These are phyloP conservation scores for Bimastos eiseni DNA, from an alignment of 2,888 invertebrate genomes.

Conservation along the genomic window DNA sequence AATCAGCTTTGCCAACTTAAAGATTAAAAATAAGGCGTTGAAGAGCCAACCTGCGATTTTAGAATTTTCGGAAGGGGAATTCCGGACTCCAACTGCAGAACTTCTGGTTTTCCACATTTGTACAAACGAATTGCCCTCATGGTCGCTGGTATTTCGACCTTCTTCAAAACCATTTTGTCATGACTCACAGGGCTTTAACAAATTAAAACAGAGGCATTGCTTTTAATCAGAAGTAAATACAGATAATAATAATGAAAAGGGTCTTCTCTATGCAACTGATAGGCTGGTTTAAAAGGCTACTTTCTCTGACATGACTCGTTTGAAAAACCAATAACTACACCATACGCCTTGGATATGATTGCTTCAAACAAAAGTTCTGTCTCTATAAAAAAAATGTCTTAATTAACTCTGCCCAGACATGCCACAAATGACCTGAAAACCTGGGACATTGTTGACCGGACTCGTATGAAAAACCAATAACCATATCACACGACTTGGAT, in stretches of 20 bases:
- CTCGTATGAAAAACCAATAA: not conserved
- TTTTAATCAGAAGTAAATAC: not conserved
- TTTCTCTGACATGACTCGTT: not conserved
- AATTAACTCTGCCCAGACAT: not conserved
- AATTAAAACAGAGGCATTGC: not conserved
- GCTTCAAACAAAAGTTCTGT: not conserved
- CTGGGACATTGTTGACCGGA: not conserved
- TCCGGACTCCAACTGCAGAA: constrained; percentile 20
- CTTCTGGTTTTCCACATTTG: constrained; percentile 26
- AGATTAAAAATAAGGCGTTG: not conserved
- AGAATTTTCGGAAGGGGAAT: not conserved
- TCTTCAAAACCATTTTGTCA: constrained; percentile 9
- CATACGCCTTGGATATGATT: not conserved
- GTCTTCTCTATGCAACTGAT: no score
- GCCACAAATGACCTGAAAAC: not conserved
- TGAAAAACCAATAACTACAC: not conserved
- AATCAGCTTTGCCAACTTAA: not conserved
- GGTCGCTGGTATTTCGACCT: not conserved
- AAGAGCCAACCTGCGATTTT: constrained; percentile 16
- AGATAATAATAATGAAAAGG: not conserved
- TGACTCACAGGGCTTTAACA: constrained; percentile 1
- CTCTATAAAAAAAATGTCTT: not conserved
- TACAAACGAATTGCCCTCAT: constrained; percentile 26
- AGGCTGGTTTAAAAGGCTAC: no score
- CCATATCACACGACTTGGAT: not conserved